Evolutionary conservation across 2,888 invertebrate genomes (phyloP).

Genomic region (Automeris io): DNA sequence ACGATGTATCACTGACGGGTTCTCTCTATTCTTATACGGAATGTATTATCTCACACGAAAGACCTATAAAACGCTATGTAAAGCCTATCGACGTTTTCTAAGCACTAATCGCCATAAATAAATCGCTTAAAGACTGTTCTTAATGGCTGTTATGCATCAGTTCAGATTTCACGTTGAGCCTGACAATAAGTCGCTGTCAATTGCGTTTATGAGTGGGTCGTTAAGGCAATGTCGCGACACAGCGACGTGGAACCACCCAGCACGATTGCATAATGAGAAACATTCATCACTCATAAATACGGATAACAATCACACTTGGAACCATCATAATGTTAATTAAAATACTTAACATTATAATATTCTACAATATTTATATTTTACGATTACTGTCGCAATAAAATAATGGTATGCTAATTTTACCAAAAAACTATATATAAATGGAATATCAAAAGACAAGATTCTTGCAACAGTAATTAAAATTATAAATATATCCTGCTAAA

Average conservation of each 20-base stretch:
- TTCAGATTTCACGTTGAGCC: constrained; percentile 48
- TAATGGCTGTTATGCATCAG: constrained; percentile 52
- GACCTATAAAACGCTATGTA: constrained; percentile 55
- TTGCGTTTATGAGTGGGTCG: constrained; percentile 52
- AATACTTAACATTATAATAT: constrained; percentile 6
- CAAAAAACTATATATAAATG: background rate
- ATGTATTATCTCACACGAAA: constrained; percentile 48
- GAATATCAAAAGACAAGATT: too few relatives aligned
- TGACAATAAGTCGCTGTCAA: constrained; percentile 59
- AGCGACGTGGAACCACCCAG: constrained; percentile 48
- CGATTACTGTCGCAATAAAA: background rate
- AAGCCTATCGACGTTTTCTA: constrained; percentile 40
- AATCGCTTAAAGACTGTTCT: constrained; percentile 61
- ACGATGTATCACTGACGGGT: constrained; percentile 47
- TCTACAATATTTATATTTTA: background rate
- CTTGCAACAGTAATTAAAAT: too few relatives aligned
- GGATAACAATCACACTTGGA: constrained; percentile 44
- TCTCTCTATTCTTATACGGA: constrained; percentile 50
- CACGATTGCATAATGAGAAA: constrained; percentile 51
- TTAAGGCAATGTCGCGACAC: constrained; percentile 39
- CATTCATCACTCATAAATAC: constrained; percentile 48
- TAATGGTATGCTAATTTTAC: background rate
- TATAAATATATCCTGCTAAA: too few relatives aligned
- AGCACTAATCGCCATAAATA: constrained; percentile 66
- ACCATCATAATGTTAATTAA: constrained; percentile 18